phyloP scores from a whole-genome alignment of 2,113 vertebrate species.

The Crotalus viridis region DNA sequence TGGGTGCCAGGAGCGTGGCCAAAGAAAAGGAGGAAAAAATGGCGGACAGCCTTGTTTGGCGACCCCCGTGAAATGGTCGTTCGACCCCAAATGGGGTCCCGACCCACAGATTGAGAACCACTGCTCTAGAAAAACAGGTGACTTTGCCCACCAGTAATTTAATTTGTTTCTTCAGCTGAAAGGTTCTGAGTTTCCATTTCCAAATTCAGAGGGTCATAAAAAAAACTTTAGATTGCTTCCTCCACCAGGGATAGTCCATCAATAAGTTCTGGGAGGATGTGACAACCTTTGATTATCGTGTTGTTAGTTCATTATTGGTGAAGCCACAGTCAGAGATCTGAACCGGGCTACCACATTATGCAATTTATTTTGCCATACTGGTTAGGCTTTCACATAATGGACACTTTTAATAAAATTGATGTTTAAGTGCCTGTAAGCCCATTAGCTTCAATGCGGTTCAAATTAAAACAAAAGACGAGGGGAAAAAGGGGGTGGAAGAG shows the following conservation, averaged over 20 bases:
- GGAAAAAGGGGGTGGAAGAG: constrained; percentile 14
- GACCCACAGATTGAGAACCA: no score
- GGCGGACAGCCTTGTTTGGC: no score
- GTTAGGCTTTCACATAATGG: constrained; percentile 41
- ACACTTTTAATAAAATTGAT: constrained; percentile 40
- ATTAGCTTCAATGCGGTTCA: constrained; percentile 52
- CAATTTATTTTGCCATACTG: constrained; percentile 19
- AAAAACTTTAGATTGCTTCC: background rate
- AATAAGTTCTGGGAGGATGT: background rate
- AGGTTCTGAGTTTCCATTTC: background rate
- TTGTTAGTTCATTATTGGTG: background rate
- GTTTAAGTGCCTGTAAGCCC: constrained; percentile 59
- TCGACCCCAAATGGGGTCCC: no score
- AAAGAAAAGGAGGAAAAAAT: no score
- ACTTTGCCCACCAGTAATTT: background rate
- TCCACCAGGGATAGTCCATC: background rate
- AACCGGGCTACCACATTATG: constrained; percentile 1
- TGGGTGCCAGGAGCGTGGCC: no score
- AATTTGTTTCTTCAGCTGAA: background rate
- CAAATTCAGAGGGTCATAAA: background rate
- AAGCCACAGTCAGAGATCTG: background rate
- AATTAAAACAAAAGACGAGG: constrained; percentile 44
- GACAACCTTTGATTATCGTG: background rate
- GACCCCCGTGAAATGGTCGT: no score
- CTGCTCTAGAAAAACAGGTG: background rate